phyloP scores from a whole-genome alignment of 2,888 invertebrate species.

The Arctia plantaginis region DNA sequence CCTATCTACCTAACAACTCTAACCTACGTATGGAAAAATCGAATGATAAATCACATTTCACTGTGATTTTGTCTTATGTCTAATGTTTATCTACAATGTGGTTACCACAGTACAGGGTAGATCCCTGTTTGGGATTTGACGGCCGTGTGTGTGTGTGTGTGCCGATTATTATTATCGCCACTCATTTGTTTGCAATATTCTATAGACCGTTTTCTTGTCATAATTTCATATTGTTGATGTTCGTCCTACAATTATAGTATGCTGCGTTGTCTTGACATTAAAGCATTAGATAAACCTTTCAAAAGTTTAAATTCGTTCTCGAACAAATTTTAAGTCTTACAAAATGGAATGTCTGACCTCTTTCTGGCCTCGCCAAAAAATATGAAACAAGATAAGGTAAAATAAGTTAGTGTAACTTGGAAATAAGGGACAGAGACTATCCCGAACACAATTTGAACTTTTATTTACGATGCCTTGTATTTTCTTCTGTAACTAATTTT shows the following conservation, averaged over 20 bases:
- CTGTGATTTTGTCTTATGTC: too few relatives aligned
- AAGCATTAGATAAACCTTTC: conserved; percentile 4
- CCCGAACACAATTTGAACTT: conserved; percentile 32
- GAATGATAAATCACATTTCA: too few relatives aligned
- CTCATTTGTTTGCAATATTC: background rate
- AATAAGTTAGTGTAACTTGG: conserved; percentile 36
- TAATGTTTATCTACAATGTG: too few relatives aligned
- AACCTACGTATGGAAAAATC: too few relatives aligned
- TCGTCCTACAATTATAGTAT: background rate
- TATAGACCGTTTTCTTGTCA: background rate
- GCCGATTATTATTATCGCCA: too few relatives aligned
- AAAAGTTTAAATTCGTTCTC: conserved; percentile 17
- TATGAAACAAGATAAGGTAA: conserved; percentile 34
- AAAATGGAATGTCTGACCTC: conserved; percentile 24
- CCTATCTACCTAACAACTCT: too few relatives aligned
- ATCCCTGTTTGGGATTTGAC: too few relatives aligned
- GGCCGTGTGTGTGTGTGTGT: too few relatives aligned
- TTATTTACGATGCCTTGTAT: conserved; percentile 26
- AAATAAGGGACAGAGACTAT: conserved; percentile 24
- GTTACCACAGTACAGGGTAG: too few relatives aligned
- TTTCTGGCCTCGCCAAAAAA: conserved; percentile 29
- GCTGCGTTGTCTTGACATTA: too few relatives aligned
- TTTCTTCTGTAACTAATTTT: conserved; percentile 11
- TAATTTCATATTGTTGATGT: background rate
- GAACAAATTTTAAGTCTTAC: conserved; percentile 29